A percentile compares a stretch with the other conserved stretches of the same genome.
These are phyloP conservation scores for Recurvirostra avosetta DNA, from an alignment of 2,113 vertebrate species.

Conservation along the genomic window DNA sequence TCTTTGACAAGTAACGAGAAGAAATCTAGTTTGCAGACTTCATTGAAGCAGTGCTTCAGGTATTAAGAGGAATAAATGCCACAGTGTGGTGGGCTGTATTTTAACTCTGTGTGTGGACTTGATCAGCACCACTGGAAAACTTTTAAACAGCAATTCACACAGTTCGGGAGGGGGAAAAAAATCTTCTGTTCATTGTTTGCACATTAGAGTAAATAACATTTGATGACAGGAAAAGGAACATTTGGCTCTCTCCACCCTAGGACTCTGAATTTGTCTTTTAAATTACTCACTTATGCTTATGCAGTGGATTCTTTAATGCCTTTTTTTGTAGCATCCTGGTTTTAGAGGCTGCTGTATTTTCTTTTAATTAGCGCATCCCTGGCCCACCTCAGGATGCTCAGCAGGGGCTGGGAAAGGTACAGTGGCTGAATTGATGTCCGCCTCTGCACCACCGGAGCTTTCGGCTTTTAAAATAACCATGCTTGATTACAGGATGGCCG, in stretches of 20 bases:
- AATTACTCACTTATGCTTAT: constrained; percentile 14
- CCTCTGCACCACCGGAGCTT: neutral
- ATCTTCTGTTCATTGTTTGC: constrained; percentile 60
- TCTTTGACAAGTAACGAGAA: neutral
- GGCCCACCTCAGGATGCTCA: neutral
- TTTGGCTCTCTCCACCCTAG: constrained; percentile 14
- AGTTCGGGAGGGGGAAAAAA: neutral
- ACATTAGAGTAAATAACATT: constrained; percentile 49
- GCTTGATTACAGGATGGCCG: neutral
- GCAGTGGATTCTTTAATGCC: neutral
- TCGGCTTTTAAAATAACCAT: neutral
- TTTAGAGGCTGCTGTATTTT: neutral
- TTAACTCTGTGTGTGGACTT: neutral
- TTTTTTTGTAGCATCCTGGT: neutral
- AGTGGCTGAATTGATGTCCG: neutral
- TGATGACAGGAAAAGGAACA: constrained; percentile 51
- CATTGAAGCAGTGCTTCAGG: neutral
- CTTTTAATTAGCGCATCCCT: neutral
- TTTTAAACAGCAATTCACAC: constrained; percentile 10
- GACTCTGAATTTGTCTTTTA: constrained; percentile 48
- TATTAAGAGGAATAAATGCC: neutral
- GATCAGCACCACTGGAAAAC: neutral
- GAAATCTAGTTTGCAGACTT: neutral
- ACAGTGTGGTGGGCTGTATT: neutral
- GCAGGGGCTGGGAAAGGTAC: neutral